A percentile compares a stretch with the other conserved stretches of the same genome.
phyloP scores from a whole-genome alignment of 1,140 invertebrate genomes.

The Gryllus bimaculatus region DNA sequence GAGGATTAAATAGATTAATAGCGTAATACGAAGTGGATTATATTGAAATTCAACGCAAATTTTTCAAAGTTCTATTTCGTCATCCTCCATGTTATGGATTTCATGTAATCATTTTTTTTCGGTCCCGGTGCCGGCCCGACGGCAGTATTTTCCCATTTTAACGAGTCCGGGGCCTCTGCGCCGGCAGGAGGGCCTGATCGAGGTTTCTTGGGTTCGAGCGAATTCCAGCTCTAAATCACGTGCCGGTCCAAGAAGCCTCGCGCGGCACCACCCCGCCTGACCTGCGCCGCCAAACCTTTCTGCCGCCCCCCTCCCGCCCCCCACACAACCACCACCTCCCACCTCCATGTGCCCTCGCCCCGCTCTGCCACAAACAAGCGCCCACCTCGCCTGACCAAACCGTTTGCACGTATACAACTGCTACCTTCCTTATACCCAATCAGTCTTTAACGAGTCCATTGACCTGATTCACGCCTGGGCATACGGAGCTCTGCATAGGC shows the following conservation, averaged over 20 bases:
- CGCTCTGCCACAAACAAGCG: too few species aligned
- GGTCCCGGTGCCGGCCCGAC: neutral
- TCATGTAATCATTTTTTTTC: neutral
- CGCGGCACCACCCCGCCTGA: too few species aligned
- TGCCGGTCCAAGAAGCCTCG: neutral
- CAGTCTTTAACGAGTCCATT: too few species aligned
- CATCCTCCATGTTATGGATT: neutral
- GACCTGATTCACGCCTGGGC: too few species aligned
- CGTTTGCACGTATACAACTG: too few species aligned
- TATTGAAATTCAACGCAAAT: neutral
- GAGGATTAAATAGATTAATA: neutral
- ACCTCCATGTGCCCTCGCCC: too few species aligned
- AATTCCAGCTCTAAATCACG: constrained; percentile 4
- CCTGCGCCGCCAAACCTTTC: too few species aligned
- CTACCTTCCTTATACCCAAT: too few species aligned
- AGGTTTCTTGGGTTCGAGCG: neutral
- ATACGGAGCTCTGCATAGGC: too few species aligned
- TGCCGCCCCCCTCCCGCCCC: too few species aligned
- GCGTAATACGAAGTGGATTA: neutral
- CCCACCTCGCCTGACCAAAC: too few species aligned
- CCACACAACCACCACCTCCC: too few species aligned
- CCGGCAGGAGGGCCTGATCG: neutral
- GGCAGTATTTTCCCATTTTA: constrained; percentile 1
- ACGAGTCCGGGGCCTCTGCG: neutral
- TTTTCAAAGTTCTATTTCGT: neutral